A percentile compares a stretch with the other conserved stretches of the same genome.
These are phyloP conservation scores for Bombus fervidus DNA, from an alignment of 1,140 invertebrate genomes.

Conservation along the genomic window DNA sequence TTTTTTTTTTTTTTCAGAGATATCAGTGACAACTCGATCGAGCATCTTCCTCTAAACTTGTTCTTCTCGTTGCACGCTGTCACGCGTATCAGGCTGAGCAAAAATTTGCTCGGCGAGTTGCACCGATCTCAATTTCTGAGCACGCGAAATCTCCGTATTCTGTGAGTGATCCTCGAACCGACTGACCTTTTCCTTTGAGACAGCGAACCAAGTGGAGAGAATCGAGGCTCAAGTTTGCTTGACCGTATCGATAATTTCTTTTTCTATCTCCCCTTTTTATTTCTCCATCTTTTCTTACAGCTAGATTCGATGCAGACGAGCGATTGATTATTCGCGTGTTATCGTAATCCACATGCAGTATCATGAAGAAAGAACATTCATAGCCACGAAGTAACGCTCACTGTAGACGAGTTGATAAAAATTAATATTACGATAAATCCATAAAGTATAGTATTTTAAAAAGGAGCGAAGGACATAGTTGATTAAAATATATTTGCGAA, in stretches of 20 bases:
- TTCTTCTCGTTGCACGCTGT: slow-evolving; percentile 89
- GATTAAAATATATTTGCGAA: no score
- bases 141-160: slow-evolving; percentile 86
- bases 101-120: slow-evolving; percentile 88
- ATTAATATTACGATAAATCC: no score
- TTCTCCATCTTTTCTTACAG: not conserved
- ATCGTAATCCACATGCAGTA: no score
- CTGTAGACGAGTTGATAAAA: no score
- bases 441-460: no score
- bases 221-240: not conserved
- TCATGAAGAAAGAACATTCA: no score
- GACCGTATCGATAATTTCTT: not conserved
- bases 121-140: slow-evolving; percentile 86
- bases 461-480: no score
- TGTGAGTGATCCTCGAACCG: slow-evolving; percentile 76
- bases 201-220: not conserved
- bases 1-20: slow-evolving; percentile 82
- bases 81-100: slow-evolving; percentile 88
- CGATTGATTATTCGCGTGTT: no score
- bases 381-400: no score
- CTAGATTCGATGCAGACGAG: no score
- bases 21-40: slow-evolving; percentile 90
- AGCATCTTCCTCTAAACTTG: slow-evolving; percentile 88
- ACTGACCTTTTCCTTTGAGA: not conserved
- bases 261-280: no score